Evolutionary conservation across 1,140 invertebrate genomes (phyloP).

Genomic region (Aricia agestis): DNA sequence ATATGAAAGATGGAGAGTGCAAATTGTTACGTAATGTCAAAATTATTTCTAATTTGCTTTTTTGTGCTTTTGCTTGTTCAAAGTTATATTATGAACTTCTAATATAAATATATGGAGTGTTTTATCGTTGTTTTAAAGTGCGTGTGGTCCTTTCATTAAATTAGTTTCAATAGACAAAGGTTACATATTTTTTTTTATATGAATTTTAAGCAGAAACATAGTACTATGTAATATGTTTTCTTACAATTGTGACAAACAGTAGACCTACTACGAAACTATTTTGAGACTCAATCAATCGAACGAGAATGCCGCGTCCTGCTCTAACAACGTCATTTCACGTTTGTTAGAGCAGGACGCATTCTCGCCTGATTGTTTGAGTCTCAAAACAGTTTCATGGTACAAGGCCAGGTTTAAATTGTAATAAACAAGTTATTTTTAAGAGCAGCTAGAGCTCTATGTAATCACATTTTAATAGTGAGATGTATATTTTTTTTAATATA

Average conservation of each 20-base stretch:
- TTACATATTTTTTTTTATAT: too few relatives aligned
- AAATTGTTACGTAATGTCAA: not conserved
- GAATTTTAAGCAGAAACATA: too few relatives aligned
- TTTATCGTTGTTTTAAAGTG: not conserved
- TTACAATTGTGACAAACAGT: too few relatives aligned
- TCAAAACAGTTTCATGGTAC: too few relatives aligned
- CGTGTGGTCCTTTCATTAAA: not conserved
- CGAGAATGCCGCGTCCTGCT: too few relatives aligned
- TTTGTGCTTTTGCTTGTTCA: not conserved
- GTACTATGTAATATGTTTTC: too few relatives aligned
- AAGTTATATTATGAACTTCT: not conserved
- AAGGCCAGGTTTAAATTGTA: too few relatives aligned
- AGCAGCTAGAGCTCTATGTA: slow-evolving; percentile 5
- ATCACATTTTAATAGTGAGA: slow-evolving; percentile 30
- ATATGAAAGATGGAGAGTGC: not conserved
- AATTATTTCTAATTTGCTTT: not conserved
- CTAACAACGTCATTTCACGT: too few relatives aligned
- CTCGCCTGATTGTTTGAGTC: too few relatives aligned
- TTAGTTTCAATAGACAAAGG: not conserved
- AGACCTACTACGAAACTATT: too few relatives aligned
- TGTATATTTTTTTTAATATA: slow-evolving; percentile 36
- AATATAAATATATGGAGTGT: not conserved
- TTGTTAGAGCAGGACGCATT: too few relatives aligned
- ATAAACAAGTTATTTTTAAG: not conserved
- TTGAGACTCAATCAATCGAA: too few relatives aligned